Conservation (phyloP, 2,113 vertebrate genomes). For the Laterallus jamaicensis region DNA sequence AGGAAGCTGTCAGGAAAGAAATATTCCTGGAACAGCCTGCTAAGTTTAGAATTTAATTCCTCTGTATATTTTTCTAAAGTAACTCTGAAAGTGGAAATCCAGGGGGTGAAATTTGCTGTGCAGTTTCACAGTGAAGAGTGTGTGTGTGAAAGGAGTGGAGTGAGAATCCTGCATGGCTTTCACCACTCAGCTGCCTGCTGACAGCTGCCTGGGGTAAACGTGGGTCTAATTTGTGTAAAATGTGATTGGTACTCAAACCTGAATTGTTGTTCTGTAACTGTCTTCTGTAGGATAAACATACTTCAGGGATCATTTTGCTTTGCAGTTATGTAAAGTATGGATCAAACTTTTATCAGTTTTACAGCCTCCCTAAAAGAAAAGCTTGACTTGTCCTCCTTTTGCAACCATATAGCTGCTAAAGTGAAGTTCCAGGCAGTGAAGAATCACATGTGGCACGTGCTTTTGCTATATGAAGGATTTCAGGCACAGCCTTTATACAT, state of each 20-base stretch:
- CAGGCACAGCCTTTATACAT: background rate
- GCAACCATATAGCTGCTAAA: background rate
- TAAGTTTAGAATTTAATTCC: slow-evolving; percentile 27
- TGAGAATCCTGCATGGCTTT: background rate
- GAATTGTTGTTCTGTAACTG: background rate
- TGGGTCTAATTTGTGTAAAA: background rate
- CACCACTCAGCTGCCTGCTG: background rate
- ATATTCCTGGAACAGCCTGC: slow-evolving; percentile 17
- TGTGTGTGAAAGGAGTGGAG: background rate
- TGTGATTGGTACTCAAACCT: background rate
- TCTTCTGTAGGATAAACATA: background rate
- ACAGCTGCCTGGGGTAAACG: background rate
- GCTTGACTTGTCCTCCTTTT: background rate
- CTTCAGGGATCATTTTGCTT: background rate
- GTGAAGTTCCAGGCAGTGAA: background rate
- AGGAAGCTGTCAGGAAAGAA: slow-evolving; percentile 5
- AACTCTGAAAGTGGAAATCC: slow-evolving; percentile 39
- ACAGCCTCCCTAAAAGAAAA: background rate
- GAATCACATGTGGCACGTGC: background rate
- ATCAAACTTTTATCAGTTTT: background rate
- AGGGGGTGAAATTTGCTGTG: slow-evolving; percentile 7
- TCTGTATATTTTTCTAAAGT: slow-evolving; percentile 51
- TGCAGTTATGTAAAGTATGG: background rate
- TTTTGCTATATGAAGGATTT: background rate
- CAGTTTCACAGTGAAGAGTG: background rate